Evolutionary conservation across 2,888 invertebrate species (phyloP), one percentile per base, ranked within the genome.

Genomic region (Augiades crinisus): DNA sequence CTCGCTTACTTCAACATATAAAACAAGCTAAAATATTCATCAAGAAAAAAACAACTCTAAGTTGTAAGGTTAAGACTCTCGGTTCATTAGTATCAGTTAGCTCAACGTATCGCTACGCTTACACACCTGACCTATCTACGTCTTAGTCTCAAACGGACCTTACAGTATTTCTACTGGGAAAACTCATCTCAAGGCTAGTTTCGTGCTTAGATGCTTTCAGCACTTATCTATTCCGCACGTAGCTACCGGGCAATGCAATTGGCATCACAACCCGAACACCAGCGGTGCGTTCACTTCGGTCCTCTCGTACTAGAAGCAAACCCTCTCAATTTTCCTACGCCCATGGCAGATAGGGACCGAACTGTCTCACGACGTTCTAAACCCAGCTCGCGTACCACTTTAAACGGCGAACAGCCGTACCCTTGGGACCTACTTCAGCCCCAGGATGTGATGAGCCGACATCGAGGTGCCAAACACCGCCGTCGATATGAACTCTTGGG

Each of bases 401-500:
- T 60, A 60, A 60, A 47, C 14, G 58, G 60, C 60, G 60, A 60
- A 60, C 60, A 60, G 58, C 58, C 58, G 14, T 47, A 60, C 58
- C 60, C 59, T 59, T 60, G 60, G 60, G 56, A 60, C 56, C 56
- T 53, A 5, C 59, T 51, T 5, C 59, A 60, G 55, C 57, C 57
- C 59, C 60, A 62, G 59, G 60, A 60, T 61, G 59, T 54, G 61
- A 61, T 51, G 61, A 59, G 59, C 49, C 60, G 57, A 61, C 59
- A 59, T 59, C 59, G 59, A 59, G 59, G 59, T 59, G 59, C 59
- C 60, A 55, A 60, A 60, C 60, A 7, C 6, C 33, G 5, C 53
- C 60, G 60, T 61, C 60, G 61, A 52, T 61, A 43, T 61, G 61
- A 54, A 46, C 61, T 52, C 60, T 61, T 49, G 59, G 54, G 53